Conservation (phyloP, 2,113 vertebrate species). For the Hemicordylus capensis region DNA sequence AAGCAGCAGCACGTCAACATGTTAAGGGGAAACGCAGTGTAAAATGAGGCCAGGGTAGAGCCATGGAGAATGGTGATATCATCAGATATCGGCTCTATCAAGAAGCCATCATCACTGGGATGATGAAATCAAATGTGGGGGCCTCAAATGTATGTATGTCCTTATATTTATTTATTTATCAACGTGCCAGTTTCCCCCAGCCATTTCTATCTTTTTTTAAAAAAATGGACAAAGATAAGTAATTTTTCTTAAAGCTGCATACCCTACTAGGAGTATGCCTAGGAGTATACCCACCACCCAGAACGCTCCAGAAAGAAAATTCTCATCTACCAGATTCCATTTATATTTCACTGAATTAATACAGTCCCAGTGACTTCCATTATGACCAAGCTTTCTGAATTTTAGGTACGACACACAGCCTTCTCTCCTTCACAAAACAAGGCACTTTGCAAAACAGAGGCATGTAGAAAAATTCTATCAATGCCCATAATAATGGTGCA, state of each 20-base stretch:
- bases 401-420: constrained; percentile 34
- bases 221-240: constrained; percentile 65
- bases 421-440: constrained; percentile 7
- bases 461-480: not conserved
- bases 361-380: constrained; percentile 56
- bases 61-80: constrained; percentile 65
- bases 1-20: constrained; percentile 83
- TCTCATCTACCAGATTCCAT: constrained; percentile 11
- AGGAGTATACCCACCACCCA: constrained; percentile 59
- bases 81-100: constrained; percentile 60
- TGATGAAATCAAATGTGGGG: constrained; percentile 54
- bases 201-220: constrained; percentile 37
- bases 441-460: not conserved
- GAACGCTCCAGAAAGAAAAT: not conserved
- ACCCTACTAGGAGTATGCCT: constrained; percentile 62
- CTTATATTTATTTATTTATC: constrained; percentile 48
- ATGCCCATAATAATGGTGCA: constrained; percentile 28
- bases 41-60: constrained; percentile 75
- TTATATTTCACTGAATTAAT: constrained; percentile 35
- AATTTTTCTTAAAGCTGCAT: constrained; percentile 32
- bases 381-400: constrained; percentile 47
- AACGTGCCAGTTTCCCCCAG: not conserved
- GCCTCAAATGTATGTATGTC: constrained; percentile 29
- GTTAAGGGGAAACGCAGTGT: constrained; percentile 76
- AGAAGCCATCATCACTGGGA: constrained; percentile 62